Percentiles rank a stretch among this genome's conserved stretches.
These are phyloP conservation scores for Harpagifer antarcticus DNA, from an alignment of 2,797 vertebrate species.

Conservation along the genomic window DNA sequence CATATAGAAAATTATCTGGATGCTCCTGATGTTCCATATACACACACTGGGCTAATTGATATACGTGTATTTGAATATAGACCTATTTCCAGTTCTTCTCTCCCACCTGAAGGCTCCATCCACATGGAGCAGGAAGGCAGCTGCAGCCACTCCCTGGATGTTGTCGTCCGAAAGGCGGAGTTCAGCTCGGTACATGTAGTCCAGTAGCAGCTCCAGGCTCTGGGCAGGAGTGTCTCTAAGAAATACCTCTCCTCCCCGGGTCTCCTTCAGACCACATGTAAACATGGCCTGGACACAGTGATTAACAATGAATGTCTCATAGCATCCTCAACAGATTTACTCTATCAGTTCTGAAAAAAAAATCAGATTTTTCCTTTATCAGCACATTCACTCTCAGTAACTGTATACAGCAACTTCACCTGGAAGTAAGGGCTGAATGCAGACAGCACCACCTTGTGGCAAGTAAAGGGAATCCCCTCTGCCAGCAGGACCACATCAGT, in stretches of 20 bases:
- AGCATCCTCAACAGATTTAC: neutral
- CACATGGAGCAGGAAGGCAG: slow-evolving; percentile 91
- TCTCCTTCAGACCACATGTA: slow-evolving; percentile 90
- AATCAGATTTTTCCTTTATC: neutral
- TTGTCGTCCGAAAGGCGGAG: slow-evolving; percentile 85
- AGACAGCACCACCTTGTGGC: slow-evolving; percentile 91
- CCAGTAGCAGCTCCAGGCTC: slow-evolving; percentile 84
- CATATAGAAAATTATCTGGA: neutral
- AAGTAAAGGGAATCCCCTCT: slow-evolving; percentile 87
- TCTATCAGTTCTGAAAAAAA: neutral
- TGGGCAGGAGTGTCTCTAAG: slow-evolving; percentile 88
- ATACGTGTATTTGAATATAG: neutral
- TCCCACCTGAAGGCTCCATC: slow-evolving; percentile 85
- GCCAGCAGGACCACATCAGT: slow-evolving; percentile 90
- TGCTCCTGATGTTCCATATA: neutral
- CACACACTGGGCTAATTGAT: neutral
- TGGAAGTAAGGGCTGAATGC: slow-evolving; percentile 93
- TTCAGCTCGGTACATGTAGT: slow-evolving; percentile 87
- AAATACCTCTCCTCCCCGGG: slow-evolving; percentile 83
- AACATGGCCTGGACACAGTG: slow-evolving; percentile 80
- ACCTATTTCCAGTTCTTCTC: neutral
- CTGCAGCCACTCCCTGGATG: slow-evolving; percentile 88
- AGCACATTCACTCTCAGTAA: neutral
- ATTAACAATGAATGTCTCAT: neutral
- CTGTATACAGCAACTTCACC: slow-evolving; percentile 70